Base-by-base conservation (phyloP, 2,888 invertebrate genomes). In the Leucozona laternaria region DNA sequence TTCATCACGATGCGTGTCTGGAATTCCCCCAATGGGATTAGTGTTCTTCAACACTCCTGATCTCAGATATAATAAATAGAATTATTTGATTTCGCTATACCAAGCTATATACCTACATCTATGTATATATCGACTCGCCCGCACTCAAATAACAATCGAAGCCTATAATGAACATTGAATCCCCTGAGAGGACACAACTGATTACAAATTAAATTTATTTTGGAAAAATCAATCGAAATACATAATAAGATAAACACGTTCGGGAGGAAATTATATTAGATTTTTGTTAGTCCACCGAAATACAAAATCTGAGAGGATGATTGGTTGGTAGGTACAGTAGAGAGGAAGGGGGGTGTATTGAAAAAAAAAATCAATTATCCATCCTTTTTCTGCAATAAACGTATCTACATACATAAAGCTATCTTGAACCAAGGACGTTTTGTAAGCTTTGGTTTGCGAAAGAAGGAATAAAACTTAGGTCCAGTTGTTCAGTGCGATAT, bases 181-280 rank as follows among this genome's bases (percentile, higher is more conserved):
- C 64, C 66, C 57, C 22, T 15, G 57, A 60, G 71, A 57, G 75
- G 11, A 53, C 40, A 55, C 66, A 72, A 72, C 76, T 85, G 80
- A 85, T 85, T 76, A 62, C 84, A 66, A 85, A 80, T 80, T 85
- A 66, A 76, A 71, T 85, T 77, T 72, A 50, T 43, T 79, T 66
- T 17, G 55, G 60, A 45, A 68, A 71, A 77, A 80, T 80, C 72
- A 72, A 77, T 80, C 58, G 71, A 55, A 53, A 53, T 22, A 22
- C 8, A 45, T 45, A 11, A 13, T 25, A 64, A 66, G 64, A 57
- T 50, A 57, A 53, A 64, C 50, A 75, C 64, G 64, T 25, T 62
- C 43, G 22, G 2, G 22, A 25, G 15, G 10, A 22, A 40, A 22
- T 25, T 31, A n/a, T 40, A 43, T n/a, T 15, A 0, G 40, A 6